A percentile compares a stretch with the other conserved stretches of the same genome.
phyloP scores from a whole-genome alignment of 2,113 vertebrate genomes.

The Peromyscus leucopus region DNA sequence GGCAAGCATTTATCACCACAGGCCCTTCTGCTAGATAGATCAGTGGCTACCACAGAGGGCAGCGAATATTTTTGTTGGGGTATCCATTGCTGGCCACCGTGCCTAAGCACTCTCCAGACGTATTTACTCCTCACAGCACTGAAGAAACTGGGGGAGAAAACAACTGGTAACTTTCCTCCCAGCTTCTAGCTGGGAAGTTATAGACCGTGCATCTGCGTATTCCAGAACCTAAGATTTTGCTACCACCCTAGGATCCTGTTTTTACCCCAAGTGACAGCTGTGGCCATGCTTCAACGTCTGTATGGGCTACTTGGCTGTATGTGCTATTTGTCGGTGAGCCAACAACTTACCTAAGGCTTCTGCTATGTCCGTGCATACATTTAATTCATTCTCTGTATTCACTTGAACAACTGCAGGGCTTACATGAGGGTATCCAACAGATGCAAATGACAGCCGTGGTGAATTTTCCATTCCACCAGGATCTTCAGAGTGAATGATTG shows the following conservation, averaged over 20 bases:
- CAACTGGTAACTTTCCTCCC: background rate
- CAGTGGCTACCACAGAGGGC: fast-evolving
- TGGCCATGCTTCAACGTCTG: too few relatives aligned
- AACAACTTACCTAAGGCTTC: background rate
- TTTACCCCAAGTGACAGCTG: background rate
- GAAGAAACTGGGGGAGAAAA: background rate
- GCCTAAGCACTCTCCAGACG: background rate
- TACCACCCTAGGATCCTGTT: background rate
- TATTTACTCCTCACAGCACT: background rate
- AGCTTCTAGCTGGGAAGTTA: too few relatives aligned
- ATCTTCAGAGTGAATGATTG: background rate
- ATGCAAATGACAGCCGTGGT: background rate
- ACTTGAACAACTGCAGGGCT: background rate
- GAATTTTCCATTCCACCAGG: background rate
- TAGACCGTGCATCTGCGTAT: too few relatives aligned
- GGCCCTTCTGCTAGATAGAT: fast-evolving
- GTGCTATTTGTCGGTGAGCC: too few relatives aligned
- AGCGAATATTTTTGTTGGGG: fast-evolving
- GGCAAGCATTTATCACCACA: background rate
- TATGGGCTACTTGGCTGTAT: background rate
- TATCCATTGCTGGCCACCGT: fast-evolving
- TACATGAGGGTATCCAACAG: background rate
- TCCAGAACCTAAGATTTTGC: background rate
- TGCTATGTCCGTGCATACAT: background rate
- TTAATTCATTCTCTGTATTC: background rate